Evolutionary conservation across 2,888 invertebrate genomes (phyloP).

Genomic region (Eristalis intricaria): DNA sequence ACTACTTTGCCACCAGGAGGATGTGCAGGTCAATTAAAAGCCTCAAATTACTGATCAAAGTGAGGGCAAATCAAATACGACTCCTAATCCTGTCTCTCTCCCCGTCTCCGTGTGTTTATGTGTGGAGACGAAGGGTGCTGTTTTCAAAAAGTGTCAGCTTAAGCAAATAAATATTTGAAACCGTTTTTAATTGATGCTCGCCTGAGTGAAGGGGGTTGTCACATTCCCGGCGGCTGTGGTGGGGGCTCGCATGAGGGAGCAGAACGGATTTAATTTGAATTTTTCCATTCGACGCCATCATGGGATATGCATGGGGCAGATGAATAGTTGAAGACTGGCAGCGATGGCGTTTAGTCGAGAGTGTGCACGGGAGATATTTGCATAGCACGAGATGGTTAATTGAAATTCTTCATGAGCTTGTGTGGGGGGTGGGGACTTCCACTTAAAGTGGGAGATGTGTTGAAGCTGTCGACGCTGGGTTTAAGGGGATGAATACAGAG

Average conservation of each 20-base stretch:
- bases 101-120: background rate
- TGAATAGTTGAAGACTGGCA: background rate
- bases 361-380: slow-evolving; percentile 11
- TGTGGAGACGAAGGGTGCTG: no score
- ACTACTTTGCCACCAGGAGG: slow-evolving; percentile 21
- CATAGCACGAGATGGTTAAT: slow-evolving; percentile 29
- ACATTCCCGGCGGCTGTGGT: background rate
- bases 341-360: no score
- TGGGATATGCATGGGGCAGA: slow-evolving; percentile 1
- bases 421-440: background rate
- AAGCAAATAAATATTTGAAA: slow-evolving; percentile 59
- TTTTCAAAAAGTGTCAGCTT: slow-evolving; percentile 30
- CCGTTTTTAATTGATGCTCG: slow-evolving; percentile 50
- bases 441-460: background rate
- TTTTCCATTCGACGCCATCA: slow-evolving; percentile 1
- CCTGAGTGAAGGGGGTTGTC: slow-evolving; percentile 42
- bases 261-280: slow-evolving; percentile 10
- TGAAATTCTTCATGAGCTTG: background rate
- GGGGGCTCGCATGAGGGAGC: background rate
- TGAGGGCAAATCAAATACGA: slow-evolving; percentile 3
- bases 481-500: no score
- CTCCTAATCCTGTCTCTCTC: background rate
- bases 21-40: slow-evolving; percentile 52
- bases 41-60: slow-evolving; percentile 36
- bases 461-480: no score